Evolutionary conservation across 2,888 invertebrate species (phyloP).

Genomic region (Petrolisthes manimaculis): DNA sequence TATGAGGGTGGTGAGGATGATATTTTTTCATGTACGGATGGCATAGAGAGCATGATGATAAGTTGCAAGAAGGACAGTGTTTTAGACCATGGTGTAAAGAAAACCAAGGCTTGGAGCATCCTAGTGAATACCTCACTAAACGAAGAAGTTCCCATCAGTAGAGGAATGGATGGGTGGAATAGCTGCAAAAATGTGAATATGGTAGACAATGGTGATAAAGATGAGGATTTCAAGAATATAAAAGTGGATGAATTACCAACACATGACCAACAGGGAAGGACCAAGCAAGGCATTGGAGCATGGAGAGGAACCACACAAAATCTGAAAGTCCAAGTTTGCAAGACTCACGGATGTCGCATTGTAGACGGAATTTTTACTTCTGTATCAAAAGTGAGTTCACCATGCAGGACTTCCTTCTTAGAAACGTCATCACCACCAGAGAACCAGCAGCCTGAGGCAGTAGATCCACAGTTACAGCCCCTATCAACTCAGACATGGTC

Average conservation of each 20-base stretch:
- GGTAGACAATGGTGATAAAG: background rate
- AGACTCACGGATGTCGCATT: background rate
- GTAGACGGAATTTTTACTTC: background rate
- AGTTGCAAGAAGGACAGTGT: background rate
- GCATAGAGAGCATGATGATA: background rate
- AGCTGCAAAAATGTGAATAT: background rate
- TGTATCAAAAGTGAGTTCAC: too few relatives aligned
- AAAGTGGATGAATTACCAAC: background rate
- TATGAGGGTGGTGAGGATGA: background rate
- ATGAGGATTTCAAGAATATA: constrained; percentile 4
- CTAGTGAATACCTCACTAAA: too few relatives aligned
- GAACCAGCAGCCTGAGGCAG: background rate
- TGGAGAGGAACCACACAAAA: constrained; percentile 13
- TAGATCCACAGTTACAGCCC: background rate
- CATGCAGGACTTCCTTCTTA: too few relatives aligned
- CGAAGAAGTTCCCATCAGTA: too few relatives aligned
- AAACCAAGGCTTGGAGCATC: too few relatives aligned
- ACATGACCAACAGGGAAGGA: background rate
- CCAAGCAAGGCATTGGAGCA: constrained; percentile 1
- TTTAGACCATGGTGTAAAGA: background rate
- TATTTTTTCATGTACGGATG: background rate
- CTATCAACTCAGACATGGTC: background rate
- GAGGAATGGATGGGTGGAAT: background rate
- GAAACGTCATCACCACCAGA: too few relatives aligned
- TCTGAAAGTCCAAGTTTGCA: background rate